Base-by-base conservation (phyloP, 1,140 invertebrate genomes). In the Musca vetustissima region DNA sequence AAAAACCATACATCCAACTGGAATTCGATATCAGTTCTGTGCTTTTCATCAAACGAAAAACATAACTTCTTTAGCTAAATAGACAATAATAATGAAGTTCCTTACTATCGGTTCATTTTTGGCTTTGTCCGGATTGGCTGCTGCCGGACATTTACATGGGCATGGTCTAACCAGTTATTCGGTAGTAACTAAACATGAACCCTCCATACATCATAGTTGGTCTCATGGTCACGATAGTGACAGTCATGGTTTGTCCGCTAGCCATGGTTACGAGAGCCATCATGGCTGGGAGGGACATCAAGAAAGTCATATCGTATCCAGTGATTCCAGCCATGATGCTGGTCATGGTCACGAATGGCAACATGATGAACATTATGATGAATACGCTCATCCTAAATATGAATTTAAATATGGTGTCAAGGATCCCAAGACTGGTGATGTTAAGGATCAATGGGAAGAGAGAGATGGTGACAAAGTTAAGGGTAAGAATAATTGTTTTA, bases 341-440 rank as follows among this genome's bases (percentile, higher is more conserved):
- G 78, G 36, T 13, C 49, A 52, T 52, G 49, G 9, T 21, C 49
- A 57, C 13, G 53, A 4, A 8, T 83, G 11, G 80, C 24, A 59
- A 80, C 36, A 64, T n/a, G 86, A 61, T 83, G 83, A 19, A 86
- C 85, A 48, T 28, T 86, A 59, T 83, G 83, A 21, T 86, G 85
- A 50, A 82, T 43, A 43, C 13, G 64, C 70, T 9, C 21, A 73
- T 28, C 89, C 89, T 69, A 86, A 87, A 70, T 92, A 92, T 81
- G 87, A 87, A 71, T 92, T 90, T 75, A 90, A 88, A 73, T 92
- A 92, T 75, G 88, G 88, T 13, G 89, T 92, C 14, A 86, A 89
- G 72, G 91, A 92, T 78, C 85, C 87, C 47, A 86, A 89, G 80
- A 92, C 88, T 24, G 89, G 91, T 70, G 89, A 90, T 74, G 85